Percentiles rank a stretch among this genome's conserved stretches.
These are phyloP conservation scores for Nothocercus julius DNA, from an alignment of 2,113 vertebrate species.

Conservation along the genomic window DNA sequence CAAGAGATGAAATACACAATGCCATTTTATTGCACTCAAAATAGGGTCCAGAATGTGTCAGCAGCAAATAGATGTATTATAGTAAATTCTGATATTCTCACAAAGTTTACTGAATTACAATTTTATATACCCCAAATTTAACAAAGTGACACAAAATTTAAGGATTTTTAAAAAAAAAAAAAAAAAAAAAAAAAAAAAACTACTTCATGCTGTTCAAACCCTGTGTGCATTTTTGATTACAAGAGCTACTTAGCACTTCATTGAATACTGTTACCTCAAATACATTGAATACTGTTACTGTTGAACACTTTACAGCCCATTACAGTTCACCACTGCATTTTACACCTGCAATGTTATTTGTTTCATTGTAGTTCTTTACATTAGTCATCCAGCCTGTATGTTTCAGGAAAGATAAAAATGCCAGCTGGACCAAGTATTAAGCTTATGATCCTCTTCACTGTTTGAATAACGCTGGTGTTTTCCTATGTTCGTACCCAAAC, in stretches of 20 bases:
- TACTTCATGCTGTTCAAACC: not conserved
- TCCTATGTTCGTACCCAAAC: not conserved
- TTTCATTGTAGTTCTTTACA: not conserved
- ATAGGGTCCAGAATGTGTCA: not conserved
- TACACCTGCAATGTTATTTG: not conserved
- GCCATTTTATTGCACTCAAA: slow-evolving; percentile 25
- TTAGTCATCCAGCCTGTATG: not conserved
- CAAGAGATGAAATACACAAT: not conserved
- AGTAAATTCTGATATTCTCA: not conserved
- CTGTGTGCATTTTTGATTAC: not conserved
- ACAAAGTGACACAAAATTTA: not conserved
- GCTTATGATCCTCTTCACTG: not conserved
- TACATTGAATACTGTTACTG: not conserved
- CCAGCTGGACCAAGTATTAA: not conserved
- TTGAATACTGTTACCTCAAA: not conserved
- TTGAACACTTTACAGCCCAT: not conserved
- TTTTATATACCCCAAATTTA: not conserved
- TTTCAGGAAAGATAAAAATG: not conserved
- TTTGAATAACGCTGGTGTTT: not conserved
- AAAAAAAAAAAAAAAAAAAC: no score
- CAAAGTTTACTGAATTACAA: not conserved
- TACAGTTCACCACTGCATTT: not conserved
- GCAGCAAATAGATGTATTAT: not conserved
- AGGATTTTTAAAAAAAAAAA: not conserved
- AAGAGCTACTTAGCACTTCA: not conserved